phyloP scores from a whole-genome alignment of 2,888 invertebrate genomes.

The Philaethria dido region DNA sequence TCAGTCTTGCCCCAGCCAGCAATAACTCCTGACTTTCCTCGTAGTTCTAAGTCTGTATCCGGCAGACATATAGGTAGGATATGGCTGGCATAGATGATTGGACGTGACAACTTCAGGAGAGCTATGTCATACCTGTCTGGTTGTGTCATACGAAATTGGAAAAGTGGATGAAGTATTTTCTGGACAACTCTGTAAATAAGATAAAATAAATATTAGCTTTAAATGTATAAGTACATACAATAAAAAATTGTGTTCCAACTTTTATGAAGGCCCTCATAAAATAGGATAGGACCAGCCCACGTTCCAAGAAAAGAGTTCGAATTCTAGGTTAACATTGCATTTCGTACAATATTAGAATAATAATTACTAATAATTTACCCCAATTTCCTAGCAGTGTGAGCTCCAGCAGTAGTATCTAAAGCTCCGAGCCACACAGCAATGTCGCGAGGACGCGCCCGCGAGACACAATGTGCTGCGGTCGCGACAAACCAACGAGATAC shows the following conservation, averaged over 20 bases:
- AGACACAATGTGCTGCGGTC: conserved; percentile 93
- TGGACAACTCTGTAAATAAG: conserved; percentile 83
- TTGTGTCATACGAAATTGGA: conserved; percentile 91
- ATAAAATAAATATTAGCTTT: neutral
- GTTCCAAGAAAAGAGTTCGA: no score
- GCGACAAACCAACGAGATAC: conserved; percentile 89
- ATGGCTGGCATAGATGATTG: conserved; percentile 86
- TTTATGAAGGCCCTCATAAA: no score
- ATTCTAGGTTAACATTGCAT: no score
- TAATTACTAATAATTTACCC: conserved; percentile 54
- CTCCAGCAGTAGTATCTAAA: conserved; percentile 85
- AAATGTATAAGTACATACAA: no score
- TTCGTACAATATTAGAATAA: neutral
- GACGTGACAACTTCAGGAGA: conserved; percentile 87
- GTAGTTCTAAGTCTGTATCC: conserved; percentile 65
- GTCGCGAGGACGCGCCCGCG: conserved; percentile 88
- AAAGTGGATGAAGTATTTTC: conserved; percentile 91
- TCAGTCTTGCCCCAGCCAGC: conserved; percentile 95
- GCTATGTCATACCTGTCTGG: conserved; percentile 93
- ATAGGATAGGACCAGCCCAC: no score
- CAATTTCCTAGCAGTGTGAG: conserved; percentile 65
- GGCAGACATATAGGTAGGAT: conserved; percentile 93
- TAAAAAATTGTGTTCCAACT: no score
- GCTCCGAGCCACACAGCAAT: conserved; percentile 92
- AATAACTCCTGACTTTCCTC: conserved; percentile 80